Percentiles rank a stretch among this genome's conserved stretches.
phyloP scores from a whole-genome alignment of 1,140 invertebrate species.

The Zaprionus taronus region DNA sequence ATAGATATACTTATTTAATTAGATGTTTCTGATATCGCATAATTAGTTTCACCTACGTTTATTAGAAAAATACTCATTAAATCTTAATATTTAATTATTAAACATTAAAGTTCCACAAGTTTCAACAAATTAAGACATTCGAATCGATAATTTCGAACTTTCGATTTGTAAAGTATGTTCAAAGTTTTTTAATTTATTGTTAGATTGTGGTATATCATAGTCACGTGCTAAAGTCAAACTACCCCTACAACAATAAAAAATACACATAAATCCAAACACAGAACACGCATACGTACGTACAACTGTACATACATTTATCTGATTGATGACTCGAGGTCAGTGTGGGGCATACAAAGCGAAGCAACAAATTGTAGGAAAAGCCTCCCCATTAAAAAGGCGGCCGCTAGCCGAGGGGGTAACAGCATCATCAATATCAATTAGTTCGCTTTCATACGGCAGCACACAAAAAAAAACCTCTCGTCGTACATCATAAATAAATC shows the following conservation, averaged over 20 bases:
- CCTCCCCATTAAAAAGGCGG: constrained; percentile 5
- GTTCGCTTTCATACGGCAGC: constrained; percentile 50
- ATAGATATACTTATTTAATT: not conserved
- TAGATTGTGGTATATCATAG: not conserved
- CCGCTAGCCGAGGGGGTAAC: not conserved
- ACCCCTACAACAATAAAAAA: constrained; percentile 1
- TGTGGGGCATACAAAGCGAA: not conserved
- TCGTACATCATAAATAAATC: constrained; percentile 54
- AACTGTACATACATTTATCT: constrained; percentile 16
- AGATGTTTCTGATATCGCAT: not conserved
- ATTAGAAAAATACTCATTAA: too few relatives aligned
- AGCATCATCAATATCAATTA: constrained; percentile 78
- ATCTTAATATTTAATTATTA: too few relatives aligned
- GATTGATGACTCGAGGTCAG: constrained; percentile 58
- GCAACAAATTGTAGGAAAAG: constrained; percentile 6
- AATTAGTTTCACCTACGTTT: too few relatives aligned
- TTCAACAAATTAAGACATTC: not conserved
- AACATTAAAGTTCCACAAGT: too few relatives aligned
- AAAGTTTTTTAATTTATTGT: not conserved
- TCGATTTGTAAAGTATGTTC: not conserved
- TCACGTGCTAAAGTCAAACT: not conserved
- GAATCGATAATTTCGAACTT: not conserved
- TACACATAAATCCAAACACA: not conserved
- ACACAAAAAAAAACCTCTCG: constrained; percentile 35
- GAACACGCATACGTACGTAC: not conserved